These are phyloP conservation scores for Montipora cactus DNA, from an alignment of 64 coral and sea anemone genomes.

Conservation along the genomic window DNA sequence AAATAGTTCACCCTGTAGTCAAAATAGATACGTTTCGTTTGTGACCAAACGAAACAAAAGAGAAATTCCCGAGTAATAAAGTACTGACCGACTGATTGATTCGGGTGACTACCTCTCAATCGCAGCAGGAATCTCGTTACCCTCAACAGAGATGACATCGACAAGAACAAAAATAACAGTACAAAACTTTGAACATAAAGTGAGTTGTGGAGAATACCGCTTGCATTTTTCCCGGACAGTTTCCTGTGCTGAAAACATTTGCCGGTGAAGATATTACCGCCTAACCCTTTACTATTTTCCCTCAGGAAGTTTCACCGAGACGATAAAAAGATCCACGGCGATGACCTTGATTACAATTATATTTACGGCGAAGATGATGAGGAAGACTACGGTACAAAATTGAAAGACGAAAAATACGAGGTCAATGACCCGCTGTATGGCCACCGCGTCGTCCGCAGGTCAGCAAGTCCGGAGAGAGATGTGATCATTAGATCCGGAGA, in stretches of 20 bases:
- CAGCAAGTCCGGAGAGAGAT: background rate
- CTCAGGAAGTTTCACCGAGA: background rate
- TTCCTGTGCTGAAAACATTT: too few relatives aligned
- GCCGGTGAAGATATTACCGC: accelerated
- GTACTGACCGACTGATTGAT: accelerated
- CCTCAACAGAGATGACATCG: too few relatives aligned
- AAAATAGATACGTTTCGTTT: too few relatives aligned
- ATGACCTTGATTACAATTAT: background rate
- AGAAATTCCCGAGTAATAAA: too few relatives aligned
- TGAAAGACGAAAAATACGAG: background rate
- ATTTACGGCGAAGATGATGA: background rate
- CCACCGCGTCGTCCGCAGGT: background rate
- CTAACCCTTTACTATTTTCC: background rate
- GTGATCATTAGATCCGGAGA: background rate
- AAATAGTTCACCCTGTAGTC: too few relatives aligned
- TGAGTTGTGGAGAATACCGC: too few relatives aligned
- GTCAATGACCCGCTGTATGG: background rate
- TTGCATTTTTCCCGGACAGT: accelerated
- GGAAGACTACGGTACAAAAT: background rate
- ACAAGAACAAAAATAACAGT: too few relatives aligned
- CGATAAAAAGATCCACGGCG: too few relatives aligned
- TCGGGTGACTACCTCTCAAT: too few relatives aligned
- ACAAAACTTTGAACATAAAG: too few relatives aligned
- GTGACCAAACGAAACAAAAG: too few relatives aligned
- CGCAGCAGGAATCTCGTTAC: too few relatives aligned